Conservation (phyloP, 1,140 invertebrate genomes). For the Hyposmocoma kahamanoa region DNA sequence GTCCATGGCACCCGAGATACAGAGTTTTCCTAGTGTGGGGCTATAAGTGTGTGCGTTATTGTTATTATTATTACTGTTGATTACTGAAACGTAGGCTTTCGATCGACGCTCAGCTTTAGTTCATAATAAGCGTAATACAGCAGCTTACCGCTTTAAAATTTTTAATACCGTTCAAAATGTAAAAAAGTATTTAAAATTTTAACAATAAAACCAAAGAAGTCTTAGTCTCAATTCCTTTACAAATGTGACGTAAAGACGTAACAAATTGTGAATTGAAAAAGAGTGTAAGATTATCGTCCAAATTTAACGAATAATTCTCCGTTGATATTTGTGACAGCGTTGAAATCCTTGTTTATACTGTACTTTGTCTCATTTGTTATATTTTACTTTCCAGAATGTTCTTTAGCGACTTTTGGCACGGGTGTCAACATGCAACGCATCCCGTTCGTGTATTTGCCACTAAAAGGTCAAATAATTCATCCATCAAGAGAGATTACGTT, state of each 20-base stretch:
- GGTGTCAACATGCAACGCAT: constrained; percentile 83
- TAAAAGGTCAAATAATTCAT: constrained; percentile 89
- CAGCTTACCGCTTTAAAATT: too few relatives aligned
- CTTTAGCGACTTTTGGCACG: constrained; percentile 85
- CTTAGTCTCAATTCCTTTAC: constrained; percentile 32
- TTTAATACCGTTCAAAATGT: too few relatives aligned
- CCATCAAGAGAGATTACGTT: constrained; percentile 89
- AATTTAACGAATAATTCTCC: constrained; percentile 15
- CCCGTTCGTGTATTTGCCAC: constrained; percentile 88
- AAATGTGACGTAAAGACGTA: constrained; percentile 20
- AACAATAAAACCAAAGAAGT: too few relatives aligned
- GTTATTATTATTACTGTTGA: too few relatives aligned
- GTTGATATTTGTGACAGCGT: background rate
- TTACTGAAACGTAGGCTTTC: too few relatives aligned
- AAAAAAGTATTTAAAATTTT: too few relatives aligned
- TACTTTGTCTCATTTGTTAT: constrained; percentile 5
- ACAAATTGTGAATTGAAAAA: background rate
- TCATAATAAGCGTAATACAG: too few relatives aligned
- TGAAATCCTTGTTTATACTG: constrained; percentile 6
- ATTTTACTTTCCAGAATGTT: constrained; percentile 82
- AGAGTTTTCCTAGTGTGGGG: too few relatives aligned
- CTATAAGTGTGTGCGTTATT: too few relatives aligned
- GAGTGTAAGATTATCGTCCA: too few relatives aligned
- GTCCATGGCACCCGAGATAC: too few relatives aligned
- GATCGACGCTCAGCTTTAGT: too few relatives aligned